Evolutionary conservation across 2,888 invertebrate genomes (phyloP), one percentile per base, ranked within the genome.

Genomic region (Macrophya annulata): DNA sequence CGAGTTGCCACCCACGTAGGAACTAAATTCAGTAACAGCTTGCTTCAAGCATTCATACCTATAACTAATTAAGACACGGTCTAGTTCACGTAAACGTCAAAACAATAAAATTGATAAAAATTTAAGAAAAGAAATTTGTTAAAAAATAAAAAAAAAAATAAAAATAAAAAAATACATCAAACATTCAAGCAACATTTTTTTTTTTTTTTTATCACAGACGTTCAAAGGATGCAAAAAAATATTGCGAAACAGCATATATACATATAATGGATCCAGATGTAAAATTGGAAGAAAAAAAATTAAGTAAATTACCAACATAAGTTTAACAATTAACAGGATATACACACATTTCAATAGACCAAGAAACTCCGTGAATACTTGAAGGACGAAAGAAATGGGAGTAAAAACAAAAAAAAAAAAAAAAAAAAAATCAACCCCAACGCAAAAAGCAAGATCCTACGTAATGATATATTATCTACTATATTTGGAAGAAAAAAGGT

Each of bases 1-100:
- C 85, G 25, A 15, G 76, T 48, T 31, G 79, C 85, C 85, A 85
- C 85, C 85, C 85, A 84, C 85, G 85, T 84, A 45, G 72, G 72
- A 45, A 77, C 55, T 55, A 25, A 25, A 55, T 51, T 77, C 77
- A 17, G 77, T 21, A 74, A 74, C 72, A 74, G 72, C 72, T 74
- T 25, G 72, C 72, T 45, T 45, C 72, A 4, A n/a, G 43, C 45
- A 74, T 74, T 74, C 45, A 45, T 74, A 68, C 10, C 3, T 45
- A 74, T 45, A 15, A n/a, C n/a, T 15, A 40, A 31, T 31, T 71
- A 12, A 48, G 25, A 45, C 31, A 51, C 77, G 21, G 51, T 77
- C 40, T 37, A 43, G 71, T n/a, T 40, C 62, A 25, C 25, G 21
- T 12, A 1, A 62, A 62, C 62, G 62, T 25, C 12, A 12, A 62